A percentile compares a stretch with the other conserved stretches of the same genome.
phyloP scores from a whole-genome alignment of 2,113 vertebrate genomes.

The Scophthalmus maximus region DNA sequence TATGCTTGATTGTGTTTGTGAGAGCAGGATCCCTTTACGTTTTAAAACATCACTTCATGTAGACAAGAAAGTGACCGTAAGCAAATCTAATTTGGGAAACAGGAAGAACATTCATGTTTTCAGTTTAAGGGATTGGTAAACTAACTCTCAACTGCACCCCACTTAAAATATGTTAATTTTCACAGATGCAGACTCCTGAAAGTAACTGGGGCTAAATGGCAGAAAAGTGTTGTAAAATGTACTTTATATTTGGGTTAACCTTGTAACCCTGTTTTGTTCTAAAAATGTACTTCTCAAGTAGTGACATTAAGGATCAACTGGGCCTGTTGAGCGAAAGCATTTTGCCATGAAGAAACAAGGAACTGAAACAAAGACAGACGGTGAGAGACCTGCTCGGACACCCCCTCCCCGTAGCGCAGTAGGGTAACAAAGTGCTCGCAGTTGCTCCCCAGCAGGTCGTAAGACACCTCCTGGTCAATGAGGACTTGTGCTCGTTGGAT shows the following conservation, averaged over 20 bases:
- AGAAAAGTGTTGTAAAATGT: too few relatives aligned
- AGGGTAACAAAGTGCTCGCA: conserved; percentile 95
- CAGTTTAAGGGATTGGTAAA: too few relatives aligned
- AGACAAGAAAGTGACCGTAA: too few relatives aligned
- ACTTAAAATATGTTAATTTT: too few relatives aligned
- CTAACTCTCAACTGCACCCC: too few relatives aligned
- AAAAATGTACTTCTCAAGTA: neutral
- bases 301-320: neutral
- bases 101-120: too few relatives aligned
- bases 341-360: conserved; percentile 32
- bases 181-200: too few relatives aligned
- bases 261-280: neutral
- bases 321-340: neutral
- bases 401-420: conserved; percentile 89
- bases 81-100: too few relatives aligned
- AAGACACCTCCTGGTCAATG: conserved; percentile 89
- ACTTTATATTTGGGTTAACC: neutral
- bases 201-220: too few relatives aligned
- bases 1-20: too few relatives aligned
- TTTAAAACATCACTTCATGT: too few relatives aligned
- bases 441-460: conserved; percentile 90
- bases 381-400: conserved; percentile 89
- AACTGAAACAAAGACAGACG: conserved; percentile 52
- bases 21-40: too few relatives aligned
- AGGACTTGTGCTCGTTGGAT: conserved; percentile 84